Conservation (phyloP, 2,888 invertebrate genomes). For the Andricus quercusramuli region DNA sequence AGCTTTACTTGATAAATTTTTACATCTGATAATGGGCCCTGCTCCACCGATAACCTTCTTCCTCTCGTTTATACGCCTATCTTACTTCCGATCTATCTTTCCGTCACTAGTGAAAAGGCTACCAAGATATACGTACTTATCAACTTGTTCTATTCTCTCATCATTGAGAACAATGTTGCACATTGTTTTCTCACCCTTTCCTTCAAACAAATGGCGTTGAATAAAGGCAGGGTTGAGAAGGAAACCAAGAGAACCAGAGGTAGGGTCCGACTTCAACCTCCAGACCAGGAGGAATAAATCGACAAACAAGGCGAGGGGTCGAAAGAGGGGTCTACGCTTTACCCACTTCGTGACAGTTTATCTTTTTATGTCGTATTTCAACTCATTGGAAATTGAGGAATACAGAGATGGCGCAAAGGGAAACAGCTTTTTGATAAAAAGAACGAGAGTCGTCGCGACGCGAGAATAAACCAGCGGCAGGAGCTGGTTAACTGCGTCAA, state of each 20-base stretch:
- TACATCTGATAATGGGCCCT: no score
- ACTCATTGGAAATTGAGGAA: slow-evolving; percentile 78
- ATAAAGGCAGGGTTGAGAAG: slow-evolving; percentile 39
- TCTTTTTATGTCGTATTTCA: slow-evolving; percentile 78
- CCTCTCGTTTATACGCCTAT: no score
- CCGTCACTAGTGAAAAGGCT: no score
- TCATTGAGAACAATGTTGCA: no score
- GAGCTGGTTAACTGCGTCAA: slow-evolving; percentile 32
- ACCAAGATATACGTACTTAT: no score
- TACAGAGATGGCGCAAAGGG: slow-evolving; percentile 71
- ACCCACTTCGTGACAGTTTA: slow-evolving; percentile 76
- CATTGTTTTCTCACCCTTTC: no score
- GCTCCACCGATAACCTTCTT: no score
- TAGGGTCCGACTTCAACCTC: slow-evolving; percentile 52
- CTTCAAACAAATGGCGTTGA: slow-evolving; percentile 11
- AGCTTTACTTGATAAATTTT: no score
- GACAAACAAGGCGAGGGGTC: slow-evolving; percentile 53
- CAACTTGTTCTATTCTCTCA: no score
- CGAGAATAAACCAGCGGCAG: slow-evolving; percentile 50
- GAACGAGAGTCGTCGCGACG: slow-evolving; percentile 52
- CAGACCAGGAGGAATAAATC: slow-evolving; percentile 18
- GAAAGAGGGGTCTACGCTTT: slow-evolving; percentile 56
- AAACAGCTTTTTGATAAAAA: slow-evolving; percentile 76
- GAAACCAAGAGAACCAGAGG: no score
- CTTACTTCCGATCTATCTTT: no score